A percentile compares a stretch with the other conserved stretches of the same genome.
phyloP scores from a whole-genome alignment of 2,113 vertebrate genomes.

The Entelurus aequoreus region DNA sequence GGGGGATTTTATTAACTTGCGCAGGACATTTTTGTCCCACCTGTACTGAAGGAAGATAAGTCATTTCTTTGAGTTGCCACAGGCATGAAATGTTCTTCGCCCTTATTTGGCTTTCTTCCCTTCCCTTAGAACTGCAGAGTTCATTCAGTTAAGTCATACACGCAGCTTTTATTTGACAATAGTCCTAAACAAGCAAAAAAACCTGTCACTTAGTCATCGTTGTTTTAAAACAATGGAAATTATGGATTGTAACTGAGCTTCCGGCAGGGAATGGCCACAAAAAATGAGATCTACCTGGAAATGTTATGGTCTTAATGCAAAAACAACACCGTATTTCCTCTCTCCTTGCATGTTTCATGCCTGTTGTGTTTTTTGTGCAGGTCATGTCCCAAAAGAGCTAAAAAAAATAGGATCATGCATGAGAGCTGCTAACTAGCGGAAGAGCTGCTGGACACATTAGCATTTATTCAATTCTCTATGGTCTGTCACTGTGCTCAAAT shows the following conservation, averaged over 20 bases:
- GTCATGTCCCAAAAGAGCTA: constrained; percentile 32
- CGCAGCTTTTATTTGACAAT: constrained; percentile 7
- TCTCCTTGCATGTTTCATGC: constrained; percentile 35
- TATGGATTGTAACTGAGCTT: neutral
- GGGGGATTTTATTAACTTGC: constrained; percentile 11
- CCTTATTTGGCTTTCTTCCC: constrained; percentile 14
- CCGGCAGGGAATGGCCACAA: neutral
- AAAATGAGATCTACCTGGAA: neutral
- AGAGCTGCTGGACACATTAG: constrained; percentile 50
- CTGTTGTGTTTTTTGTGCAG: constrained; percentile 39
- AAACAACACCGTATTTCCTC: neutral
- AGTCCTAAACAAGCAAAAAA: neutral
- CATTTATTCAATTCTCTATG: constrained; percentile 50
- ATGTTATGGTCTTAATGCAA: neutral
- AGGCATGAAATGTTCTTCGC: constrained; percentile 22
- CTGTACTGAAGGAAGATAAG: constrained; percentile 28
- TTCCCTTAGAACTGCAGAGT: constrained; percentile 11
- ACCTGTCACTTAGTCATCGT: neutral
- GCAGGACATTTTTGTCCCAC: constrained; percentile 28
- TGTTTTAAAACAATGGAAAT: neutral
- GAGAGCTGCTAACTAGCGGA: constrained; percentile 20
- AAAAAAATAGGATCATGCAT: constrained; percentile 21
- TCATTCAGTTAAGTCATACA: constrained; percentile 16
- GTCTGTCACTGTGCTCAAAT: constrained; percentile 39
- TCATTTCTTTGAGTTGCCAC: constrained; percentile 22